phyloP scores from a whole-genome alignment of 2,797 vertebrate species.

The Muraenolepis orangiensis region DNA sequence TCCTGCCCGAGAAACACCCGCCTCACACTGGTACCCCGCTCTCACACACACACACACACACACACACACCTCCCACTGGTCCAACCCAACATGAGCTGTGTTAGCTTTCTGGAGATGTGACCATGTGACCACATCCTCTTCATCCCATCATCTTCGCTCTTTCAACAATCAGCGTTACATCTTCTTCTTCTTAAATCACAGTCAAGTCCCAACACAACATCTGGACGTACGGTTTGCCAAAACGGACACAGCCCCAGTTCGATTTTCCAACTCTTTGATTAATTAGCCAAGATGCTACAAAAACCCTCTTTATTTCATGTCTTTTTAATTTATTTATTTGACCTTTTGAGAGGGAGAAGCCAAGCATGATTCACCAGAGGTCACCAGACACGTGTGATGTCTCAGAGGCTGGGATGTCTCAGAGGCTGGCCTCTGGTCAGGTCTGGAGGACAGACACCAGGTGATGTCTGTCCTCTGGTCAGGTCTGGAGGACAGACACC shows the following conservation, averaged over 20 bases:
- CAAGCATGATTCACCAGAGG: background rate
- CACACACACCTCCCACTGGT: background rate
- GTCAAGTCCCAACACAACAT: background rate
- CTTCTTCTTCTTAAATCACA: background rate
- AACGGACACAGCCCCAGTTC: background rate
- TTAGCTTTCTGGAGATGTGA: background rate
- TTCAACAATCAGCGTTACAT: background rate
- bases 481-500: background rate
- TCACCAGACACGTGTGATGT: background rate
- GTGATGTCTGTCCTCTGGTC: too few species aligned
- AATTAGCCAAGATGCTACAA: background rate
- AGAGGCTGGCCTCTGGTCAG: too few species aligned
- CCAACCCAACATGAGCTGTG: background rate
- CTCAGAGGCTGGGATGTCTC: too few species aligned
- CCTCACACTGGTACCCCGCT: constrained; percentile 88
- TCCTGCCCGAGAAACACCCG: constrained; percentile 94
- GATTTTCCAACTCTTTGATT: background rate
- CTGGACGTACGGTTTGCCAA: background rate
- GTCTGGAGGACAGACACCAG: background rate
- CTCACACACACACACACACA: background rate
- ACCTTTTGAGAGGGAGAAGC: background rate
- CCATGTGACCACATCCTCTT: background rate
- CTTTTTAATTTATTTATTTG: background rate
- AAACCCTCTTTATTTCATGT: too few species aligned
- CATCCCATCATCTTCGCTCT: background rate